Base-by-base conservation (phyloP, 1,140 invertebrate species). In the Drosophila repletoides region DNA sequence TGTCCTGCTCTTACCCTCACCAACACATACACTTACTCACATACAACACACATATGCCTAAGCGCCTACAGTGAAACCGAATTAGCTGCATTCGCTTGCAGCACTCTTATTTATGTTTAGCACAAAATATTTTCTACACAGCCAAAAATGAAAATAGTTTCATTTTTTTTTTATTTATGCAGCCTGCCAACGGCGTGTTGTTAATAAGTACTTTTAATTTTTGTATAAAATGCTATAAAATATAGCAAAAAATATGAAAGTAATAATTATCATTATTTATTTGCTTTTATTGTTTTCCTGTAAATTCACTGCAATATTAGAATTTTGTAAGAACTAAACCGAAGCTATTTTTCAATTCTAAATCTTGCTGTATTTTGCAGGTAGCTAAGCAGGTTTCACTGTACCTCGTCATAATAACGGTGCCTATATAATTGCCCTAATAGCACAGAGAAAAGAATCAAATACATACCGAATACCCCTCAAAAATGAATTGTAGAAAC, bases 31-130 rank as follows among this genome's bases (percentile, higher is more conserved):
- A 36, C 26, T 41, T 5, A 41, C 17, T 14, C 19, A 33, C 26
- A 43, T 28, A 41, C 1, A n/a, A 17, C 14, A 24, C 12, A 17
- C n/a, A 45, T 3, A 28, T 3, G 17, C 12, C 24, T 12, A 19
- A n/a, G 26, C 22, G 38, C 19, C 10, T 45, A 67, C 46, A 60
- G 55, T 61, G 46, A 61, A 59, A 59, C 51, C 21, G 38, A 59
- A 66, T 43, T 43, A 45, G 55, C 12, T n/a, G n/a, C n/a, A n/a
- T n/a, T n/a, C n/a, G n/a, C n/a, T n/a, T n/a, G n/a, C n/a, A n/a
- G n/a, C n/a, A n/a, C n/a, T n/a, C n/a, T n/a, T n/a, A n/a, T n/a
- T n/a, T n/a, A n/a, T n/a, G n/a, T n/a, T n/a, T n/a, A n/a, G n/a
- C n/a, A n/a, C n/a, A n/a, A n/a, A n/a, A n/a, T n/a, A n/a, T n/a